phyloP scores from a whole-genome alignment of 2,888 invertebrate genomes.

The Lysandra coridon region DNA sequence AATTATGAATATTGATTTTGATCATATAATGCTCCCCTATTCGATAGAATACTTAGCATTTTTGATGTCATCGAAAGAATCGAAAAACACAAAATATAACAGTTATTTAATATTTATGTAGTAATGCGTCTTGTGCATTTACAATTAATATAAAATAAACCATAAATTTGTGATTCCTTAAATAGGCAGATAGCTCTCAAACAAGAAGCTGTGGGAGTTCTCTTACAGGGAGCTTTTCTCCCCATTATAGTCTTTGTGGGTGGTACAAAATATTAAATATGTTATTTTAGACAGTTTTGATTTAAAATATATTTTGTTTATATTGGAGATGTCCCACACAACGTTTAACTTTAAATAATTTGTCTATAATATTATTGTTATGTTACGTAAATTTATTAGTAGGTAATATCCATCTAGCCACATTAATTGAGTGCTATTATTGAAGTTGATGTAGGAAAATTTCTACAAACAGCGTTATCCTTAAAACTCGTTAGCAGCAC shows the following conservation, averaged over 20 bases:
- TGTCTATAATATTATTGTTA: neutral
- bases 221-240: neutral
- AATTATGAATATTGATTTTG: neutral
- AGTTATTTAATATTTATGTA: neutral
- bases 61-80: neutral
- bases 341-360: neutral
- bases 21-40: neutral
- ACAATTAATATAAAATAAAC: too few relatives aligned
- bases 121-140: too few relatives aligned
- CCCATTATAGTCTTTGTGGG: neutral
- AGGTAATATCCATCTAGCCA: neutral
- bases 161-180: neutral
- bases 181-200: neutral
- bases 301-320: neutral
- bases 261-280: neutral
- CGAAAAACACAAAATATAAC: neutral
- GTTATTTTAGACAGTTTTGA: neutral
- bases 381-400: neutral
- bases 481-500: too few relatives aligned
- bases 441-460: neutral
- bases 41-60: neutral
- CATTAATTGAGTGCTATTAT: neutral
- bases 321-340: neutral
- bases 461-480: neutral
- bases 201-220: neutral